Evolutionary conservation across 2,797 vertebrate genomes (phyloP), one percentile per base, ranked within the genome.

Genomic region (Sparidentex hasta): DNA sequence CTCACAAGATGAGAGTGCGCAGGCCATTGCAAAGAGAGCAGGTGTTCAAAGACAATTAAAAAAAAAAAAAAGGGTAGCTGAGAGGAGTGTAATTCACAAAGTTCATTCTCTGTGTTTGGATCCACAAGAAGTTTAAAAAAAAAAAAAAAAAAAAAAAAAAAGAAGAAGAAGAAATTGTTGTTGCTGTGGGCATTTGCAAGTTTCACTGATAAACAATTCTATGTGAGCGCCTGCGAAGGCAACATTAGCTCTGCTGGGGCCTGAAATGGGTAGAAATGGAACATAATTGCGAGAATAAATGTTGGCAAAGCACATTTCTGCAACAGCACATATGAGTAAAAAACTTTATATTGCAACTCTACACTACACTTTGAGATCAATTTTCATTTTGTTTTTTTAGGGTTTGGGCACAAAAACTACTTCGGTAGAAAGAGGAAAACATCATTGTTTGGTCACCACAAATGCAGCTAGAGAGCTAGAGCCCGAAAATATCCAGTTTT

Each of bases 181-280:
- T 56, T 67, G 63, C 65, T 74, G 29, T 65, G 21, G 17, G 48
- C 51, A 70, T 58, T 68, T 73, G 47, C 47, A 65, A 58, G 59
- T 74, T 84, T 80, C 52, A 59, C 20, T 47, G 33, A 64, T 63
- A 63, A 63, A 33, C 72, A 69, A 23, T 27, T 55, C 38, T 12
- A 20, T 50, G 11, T 13, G 48, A 52, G 43, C 11, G 43, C 65
- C 11, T 80, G 58, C 81, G 46, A 2, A 57, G 66, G 18, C 54
- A 44, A 6, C n/a, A 7, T 68, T 33, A 48, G 3, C 50, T 74
- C 11, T 51, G 23, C 51, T 8, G 76, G 8, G 61, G 29, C 57
- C 21, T 23, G 14, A 17, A 67, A 72, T 67, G 14, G 47, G 57
- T 27, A 27, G 63, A 63, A 59, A 61, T 21, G 11, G 7, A 33